phyloP scores from a whole-genome alignment of 2,888 invertebrate species.

The Eupithecia subumbrata region DNA sequence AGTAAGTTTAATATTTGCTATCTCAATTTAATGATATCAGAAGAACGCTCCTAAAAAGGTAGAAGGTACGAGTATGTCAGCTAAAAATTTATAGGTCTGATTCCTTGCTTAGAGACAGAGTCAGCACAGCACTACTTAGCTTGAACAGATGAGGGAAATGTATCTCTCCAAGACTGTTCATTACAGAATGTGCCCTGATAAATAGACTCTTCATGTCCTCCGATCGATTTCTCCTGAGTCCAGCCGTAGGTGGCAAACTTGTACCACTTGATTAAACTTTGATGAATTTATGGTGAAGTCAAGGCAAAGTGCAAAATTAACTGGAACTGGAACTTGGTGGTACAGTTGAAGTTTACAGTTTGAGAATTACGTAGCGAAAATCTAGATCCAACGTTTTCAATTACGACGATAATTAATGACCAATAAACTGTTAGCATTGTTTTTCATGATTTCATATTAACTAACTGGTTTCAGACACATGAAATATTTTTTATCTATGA shows the following conservation, averaged over 20 bases:
- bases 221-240: slow-evolving; percentile 18
- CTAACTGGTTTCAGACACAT: neutral
- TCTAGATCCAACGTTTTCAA: neutral
- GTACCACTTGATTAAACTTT: slow-evolving; percentile 16
- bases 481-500: neutral
- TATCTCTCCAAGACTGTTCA: slow-evolving; percentile 16
- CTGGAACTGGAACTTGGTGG: neutral
- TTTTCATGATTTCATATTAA: neutral
- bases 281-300: slow-evolving; percentile 4
- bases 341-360: neutral
- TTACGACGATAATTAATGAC: neutral
- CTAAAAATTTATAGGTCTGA: neutral
- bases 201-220: slow-evolving; percentile 14
- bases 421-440: neutral
- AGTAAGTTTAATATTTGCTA: neutral
- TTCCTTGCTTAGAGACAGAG: neutral
- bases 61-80: neutral
- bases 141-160: slow-evolving; percentile 2
- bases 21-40: neutral
- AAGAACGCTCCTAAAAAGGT: neutral
- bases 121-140: neutral
- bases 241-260: neutral
- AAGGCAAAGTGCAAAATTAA: neutral
- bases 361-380: neutral
- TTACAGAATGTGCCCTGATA: slow-evolving; percentile 18